Evolutionary conservation across 2,797 vertebrate species (phyloP), one percentile per base, ranked within the genome.

Genomic region (Sphaeramia orbicularis): DNA sequence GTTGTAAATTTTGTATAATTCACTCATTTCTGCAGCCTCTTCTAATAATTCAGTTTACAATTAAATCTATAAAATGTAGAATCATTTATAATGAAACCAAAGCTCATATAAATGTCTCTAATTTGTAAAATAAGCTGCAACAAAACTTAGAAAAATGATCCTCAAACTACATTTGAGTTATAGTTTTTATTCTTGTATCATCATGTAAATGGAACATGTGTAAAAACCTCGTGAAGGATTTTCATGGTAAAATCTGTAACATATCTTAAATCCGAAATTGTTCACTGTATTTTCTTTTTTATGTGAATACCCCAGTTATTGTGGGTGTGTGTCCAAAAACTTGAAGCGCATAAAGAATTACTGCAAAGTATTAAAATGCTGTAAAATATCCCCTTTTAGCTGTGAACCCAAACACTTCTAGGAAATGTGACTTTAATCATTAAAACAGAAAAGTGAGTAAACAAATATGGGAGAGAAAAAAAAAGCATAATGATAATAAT

Each of bases 401-500:
- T 53, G 21, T 55, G 19, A 35, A 49, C 62, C n/a, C 0, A 4
- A 67, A 24, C 19, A 45, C 12, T 43, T 62, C 13, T 7, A 15
- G 57, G 14, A 65, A 72, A 58, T 18, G 2, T 48, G 55, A 16
- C 1, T 51, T 7, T n/a, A n/a, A n/a, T n/a, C n/a, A n/a, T n/a
- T n/a, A n/a, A n/a, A n/a, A n/a, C n/a, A n/a, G n/a, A n/a, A n/a
- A n/a, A 27, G 24, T 55, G 7, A 52, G 0, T 36, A 51, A 24
- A 66, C 41, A 67, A 47, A 62, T 27, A 53, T 38, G 16, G n/a
- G 2, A 38, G 6, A 6, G 24, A 81, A 65, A 36, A 78, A 71
- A 71, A 47, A 48, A 63, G 58, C 54, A 61, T 62, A 57, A 67
- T 64, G 60, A 62, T 11, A 68, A 61, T 24, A 57, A 66, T 57